Evolutionary conservation across 30 jellyfish, hydroid and myxozoan species (phyloP).

Genomic region (Turritopsis dohrnii): DNA sequence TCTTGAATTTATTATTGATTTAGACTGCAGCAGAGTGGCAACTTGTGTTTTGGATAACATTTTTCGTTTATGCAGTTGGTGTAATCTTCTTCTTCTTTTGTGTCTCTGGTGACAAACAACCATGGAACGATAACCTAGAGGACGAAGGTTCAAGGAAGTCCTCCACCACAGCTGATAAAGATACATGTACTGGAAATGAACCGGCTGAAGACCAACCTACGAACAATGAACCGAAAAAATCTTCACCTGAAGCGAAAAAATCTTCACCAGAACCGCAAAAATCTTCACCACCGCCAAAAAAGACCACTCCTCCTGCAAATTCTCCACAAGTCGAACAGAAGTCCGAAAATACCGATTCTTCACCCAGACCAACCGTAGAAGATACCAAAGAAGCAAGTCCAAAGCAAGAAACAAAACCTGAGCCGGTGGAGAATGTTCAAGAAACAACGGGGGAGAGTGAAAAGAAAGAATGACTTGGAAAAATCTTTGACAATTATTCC

Average conservation of each 20-base stretch:
- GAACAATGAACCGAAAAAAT: neutral
- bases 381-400: neutral
- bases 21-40: conserved; percentile 99
- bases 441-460: neutral
- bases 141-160: neutral
- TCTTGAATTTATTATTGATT: neutral
- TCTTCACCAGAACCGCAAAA: neutral
- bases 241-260: neutral
- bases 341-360: neutral
- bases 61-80: conserved; percentile 81
- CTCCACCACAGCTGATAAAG: too few relatives aligned
- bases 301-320: neutral
- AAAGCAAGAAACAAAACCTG: neutral
- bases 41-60: conserved; percentile 97
- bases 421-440: neutral
- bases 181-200: neutral
- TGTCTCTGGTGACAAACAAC: conserved; percentile 98
- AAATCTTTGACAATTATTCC: neutral
- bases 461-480: conserved; percentile 13
- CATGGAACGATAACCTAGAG: conserved; percentile 83
- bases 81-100: conserved; percentile 81
- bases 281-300: neutral
- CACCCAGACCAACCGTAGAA: conserved; percentile 9
- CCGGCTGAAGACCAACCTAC: neutral
- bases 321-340: neutral